Conservation (phyloP, 2,113 vertebrate genomes). For the Elephas maximus region DNA sequence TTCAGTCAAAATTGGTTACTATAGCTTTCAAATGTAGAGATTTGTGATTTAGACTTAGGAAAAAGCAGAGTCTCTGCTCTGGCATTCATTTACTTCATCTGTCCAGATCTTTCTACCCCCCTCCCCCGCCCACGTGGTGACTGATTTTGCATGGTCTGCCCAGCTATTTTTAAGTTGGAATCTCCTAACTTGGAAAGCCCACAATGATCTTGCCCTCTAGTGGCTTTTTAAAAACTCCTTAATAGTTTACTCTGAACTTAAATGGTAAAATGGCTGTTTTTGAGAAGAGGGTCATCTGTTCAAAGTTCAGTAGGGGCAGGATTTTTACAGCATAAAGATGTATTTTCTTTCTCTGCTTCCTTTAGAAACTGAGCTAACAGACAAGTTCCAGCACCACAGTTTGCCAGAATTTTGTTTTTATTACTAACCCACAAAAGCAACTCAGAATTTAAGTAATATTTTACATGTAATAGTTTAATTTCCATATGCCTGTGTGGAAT, state of each 20-base stretch:
- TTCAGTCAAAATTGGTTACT: neutral
- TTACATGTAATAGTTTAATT: neutral
- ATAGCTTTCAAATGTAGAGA: neutral
- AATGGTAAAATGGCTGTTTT: neutral
- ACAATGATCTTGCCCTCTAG: neutral
- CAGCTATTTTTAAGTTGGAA: neutral
- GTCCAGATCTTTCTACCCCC: neutral
- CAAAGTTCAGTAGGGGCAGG: neutral
- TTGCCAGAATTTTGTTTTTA: neutral
- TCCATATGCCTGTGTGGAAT: neutral
- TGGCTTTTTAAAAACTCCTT: slow-evolving; percentile 38
- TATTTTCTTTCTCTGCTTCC: neutral
- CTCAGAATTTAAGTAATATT: neutral
- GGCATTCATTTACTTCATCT: neutral
- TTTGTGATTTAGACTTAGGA: neutral
- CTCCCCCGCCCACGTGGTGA: neutral
- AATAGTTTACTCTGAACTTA: slow-evolving; percentile 10
- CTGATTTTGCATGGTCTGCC: neutral
- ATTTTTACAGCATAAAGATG: neutral
- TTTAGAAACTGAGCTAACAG: neutral
- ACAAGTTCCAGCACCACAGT: neutral
- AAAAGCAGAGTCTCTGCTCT: neutral
- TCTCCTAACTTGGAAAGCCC: neutral
- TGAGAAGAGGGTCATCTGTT: neutral
- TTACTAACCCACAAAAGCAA: slow-evolving; percentile 12